A percentile compares a stretch with the other conserved stretches of the same genome.
phyloP scores from a whole-genome alignment of 1,140 invertebrate species.

The Zaprionus ornatus region DNA sequence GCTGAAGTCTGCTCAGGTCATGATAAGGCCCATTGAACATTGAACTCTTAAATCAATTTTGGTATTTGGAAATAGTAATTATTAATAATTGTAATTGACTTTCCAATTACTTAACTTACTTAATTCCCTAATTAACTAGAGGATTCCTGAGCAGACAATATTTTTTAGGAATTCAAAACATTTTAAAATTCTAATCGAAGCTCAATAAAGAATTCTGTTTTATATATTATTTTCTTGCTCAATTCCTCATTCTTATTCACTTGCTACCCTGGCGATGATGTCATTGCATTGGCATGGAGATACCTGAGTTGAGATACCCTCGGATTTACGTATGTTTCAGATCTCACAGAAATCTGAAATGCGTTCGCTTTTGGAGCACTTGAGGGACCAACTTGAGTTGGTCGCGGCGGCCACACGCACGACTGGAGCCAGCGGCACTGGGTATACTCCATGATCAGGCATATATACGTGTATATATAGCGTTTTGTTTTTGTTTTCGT shows the following conservation, averaged over 20 bases:
- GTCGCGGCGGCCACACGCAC: conserved; percentile 59
- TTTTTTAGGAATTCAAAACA: neutral
- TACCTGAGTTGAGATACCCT: neutral
- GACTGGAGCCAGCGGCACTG: conserved; percentile 14
- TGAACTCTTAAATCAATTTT: neutral
- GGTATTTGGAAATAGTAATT: neutral
- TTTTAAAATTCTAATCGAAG: neutral
- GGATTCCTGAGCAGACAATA: no score
- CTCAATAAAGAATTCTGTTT: neutral
- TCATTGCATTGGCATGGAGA: conserved; percentile 25
- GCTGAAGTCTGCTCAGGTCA: conserved; percentile 36
- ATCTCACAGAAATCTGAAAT: conserved; percentile 35
- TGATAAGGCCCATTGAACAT: conserved; percentile 29
- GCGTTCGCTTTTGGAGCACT: conserved; percentile 48
- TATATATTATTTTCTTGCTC: neutral
- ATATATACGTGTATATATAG: conserved; percentile 51
- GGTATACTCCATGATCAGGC: conserved; percentile 54
- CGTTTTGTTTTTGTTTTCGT: conserved; percentile 7
- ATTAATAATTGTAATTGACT: no score
- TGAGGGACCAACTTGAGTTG: conserved; percentile 51
- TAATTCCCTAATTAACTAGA: no score
- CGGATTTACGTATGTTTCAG: conserved; percentile 42
- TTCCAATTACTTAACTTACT: no score
- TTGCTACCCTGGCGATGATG: conserved; percentile 21
- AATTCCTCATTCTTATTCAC: neutral